Evolutionary conservation across 1,140 invertebrate species (phyloP).

Genomic region (Zaprionus ornatus): DNA sequence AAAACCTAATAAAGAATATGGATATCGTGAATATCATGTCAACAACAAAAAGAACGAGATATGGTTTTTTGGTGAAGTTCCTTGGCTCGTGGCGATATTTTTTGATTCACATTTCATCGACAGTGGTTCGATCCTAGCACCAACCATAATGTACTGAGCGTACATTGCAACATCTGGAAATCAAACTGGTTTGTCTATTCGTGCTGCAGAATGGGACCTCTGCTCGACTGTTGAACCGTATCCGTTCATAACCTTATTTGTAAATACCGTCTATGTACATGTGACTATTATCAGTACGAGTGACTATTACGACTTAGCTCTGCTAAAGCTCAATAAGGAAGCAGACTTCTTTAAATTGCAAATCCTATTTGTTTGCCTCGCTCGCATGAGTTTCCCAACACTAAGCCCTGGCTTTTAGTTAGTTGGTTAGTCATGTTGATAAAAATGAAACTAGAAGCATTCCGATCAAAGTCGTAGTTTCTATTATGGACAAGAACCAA

Average conservation of each 20-base stretch:
- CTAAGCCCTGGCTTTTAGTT: constrained; percentile 84
- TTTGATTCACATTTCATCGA: constrained; percentile 76
- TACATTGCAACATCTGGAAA: background rate
- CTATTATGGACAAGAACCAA: constrained; percentile 84
- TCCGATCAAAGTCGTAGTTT: constrained; percentile 87
- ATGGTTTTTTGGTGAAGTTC: background rate
- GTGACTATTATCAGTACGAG: constrained; percentile 85
- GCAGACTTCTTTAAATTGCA: constrained; percentile 87
- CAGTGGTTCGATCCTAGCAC: constrained; percentile 3
- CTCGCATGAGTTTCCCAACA: constrained; percentile 9
- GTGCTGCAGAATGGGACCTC: constrained; percentile 88
- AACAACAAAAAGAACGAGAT: background rate
- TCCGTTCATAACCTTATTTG: background rate
- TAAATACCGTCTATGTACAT: constrained; percentile 35
- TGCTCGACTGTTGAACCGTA: background rate
- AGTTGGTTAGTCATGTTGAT: constrained; percentile 85
- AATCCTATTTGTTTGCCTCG: constrained; percentile 89
- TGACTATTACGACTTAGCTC: constrained; percentile 86
- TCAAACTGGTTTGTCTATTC: constrained; percentile 16
- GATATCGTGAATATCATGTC: background rate
- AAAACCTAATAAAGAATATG: background rate
- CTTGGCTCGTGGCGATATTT: constrained; percentile 4
- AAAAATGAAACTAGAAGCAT: constrained; percentile 70
- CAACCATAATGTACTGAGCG: background rate
- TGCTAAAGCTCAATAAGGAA: constrained; percentile 86